Conservation (phyloP, 2,797 vertebrate species). For the Schizopygopsis pylzovi region DNA sequence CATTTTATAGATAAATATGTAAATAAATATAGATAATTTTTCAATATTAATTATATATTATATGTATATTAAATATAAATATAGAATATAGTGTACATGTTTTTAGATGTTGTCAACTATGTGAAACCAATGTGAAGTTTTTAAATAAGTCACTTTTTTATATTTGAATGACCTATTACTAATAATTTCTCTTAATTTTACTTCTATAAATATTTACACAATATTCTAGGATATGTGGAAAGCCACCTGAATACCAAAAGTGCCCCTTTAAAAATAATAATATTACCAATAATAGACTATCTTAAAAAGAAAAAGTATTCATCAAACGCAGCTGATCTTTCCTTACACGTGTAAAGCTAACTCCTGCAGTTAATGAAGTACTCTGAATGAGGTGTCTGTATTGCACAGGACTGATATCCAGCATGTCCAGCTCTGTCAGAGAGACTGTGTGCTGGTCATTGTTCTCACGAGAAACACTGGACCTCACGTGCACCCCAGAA, state of each 20-base stretch:
- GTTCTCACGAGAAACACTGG: constrained; percentile 25
- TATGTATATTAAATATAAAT: not conserved
- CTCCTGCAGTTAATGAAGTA: not conserved
- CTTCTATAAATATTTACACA: not conserved
- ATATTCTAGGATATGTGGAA: not conserved
- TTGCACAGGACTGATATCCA: constrained; percentile 1
- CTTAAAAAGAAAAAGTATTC: not conserved
- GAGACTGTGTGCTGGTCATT: constrained; percentile 20
- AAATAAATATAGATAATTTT: no score
- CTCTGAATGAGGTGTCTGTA: not conserved
- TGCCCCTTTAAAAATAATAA: not conserved
- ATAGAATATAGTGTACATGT: not conserved
- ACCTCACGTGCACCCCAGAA: not conserved
- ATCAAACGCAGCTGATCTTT: not conserved
- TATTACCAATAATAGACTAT: not conserved
- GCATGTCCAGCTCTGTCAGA: constrained; percentile 6
- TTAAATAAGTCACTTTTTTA: not conserved
- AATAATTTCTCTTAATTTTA: not conserved
- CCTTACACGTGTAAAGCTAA: not conserved
- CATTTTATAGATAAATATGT: no score
- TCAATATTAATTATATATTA: no score
- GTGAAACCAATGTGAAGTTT: not conserved
- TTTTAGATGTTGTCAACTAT: not conserved
- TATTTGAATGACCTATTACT: not conserved
- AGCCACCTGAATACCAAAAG: not conserved